Conservation (phyloP, 2,113 vertebrate genomes). For the Pedetes capensis region DNA sequence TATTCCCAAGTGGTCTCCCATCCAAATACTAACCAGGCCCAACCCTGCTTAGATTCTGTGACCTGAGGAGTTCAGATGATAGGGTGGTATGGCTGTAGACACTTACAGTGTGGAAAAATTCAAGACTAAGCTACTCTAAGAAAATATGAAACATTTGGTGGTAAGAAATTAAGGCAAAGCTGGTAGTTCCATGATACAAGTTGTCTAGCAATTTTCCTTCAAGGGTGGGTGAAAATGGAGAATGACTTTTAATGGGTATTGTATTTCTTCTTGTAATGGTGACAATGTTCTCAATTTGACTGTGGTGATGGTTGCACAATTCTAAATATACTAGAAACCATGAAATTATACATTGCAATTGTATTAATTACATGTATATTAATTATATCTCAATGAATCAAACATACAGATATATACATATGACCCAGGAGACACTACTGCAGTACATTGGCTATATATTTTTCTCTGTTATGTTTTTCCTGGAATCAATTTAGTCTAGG, state of each 20-base stretch:
- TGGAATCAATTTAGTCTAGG: not conserved
- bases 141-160: not conserved
- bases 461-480: slow-evolving; percentile 5
- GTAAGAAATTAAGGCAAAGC: not conserved
- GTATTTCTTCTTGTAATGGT: not conserved
- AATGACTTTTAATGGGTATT: not conserved
- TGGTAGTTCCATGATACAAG: too few species aligned
- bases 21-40: too few species aligned
- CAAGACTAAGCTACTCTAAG: not conserved
- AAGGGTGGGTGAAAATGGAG: not conserved
- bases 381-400: not conserved
- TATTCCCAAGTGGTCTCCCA: too few species aligned
- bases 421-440: too few species aligned
- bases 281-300: not conserved
- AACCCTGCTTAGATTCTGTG: too few species aligned
- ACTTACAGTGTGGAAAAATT: not conserved
- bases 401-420: not conserved
- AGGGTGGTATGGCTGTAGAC: too few species aligned
- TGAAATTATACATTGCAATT: not conserved
- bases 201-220: not conserved
- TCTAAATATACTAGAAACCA: not conserved
- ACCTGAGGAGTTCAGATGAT: too few species aligned
- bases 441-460: not conserved
- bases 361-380: not conserved
- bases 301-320: not conserved